Evolutionary conservation across 1,140 invertebrate species (phyloP).

Genomic region (Nasonia longicornis): DNA sequence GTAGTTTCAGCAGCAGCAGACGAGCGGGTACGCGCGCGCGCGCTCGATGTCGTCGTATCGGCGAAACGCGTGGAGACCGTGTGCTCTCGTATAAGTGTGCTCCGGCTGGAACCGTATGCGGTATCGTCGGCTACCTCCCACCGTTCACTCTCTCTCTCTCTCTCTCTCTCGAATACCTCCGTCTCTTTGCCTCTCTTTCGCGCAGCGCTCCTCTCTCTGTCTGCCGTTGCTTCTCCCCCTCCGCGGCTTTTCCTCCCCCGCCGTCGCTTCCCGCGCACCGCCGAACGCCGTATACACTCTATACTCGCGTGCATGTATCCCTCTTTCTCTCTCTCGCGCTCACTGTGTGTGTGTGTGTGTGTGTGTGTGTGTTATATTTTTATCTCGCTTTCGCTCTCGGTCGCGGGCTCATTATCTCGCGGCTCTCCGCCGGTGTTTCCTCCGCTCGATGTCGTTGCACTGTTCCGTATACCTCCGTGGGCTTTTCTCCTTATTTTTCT

Average conservation of each 20-base stretch:
- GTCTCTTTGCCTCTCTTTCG: neutral
- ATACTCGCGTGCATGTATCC: neutral
- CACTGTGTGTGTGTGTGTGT: no score
- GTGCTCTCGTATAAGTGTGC: conserved; percentile 30
- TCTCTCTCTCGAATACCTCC: neutral
- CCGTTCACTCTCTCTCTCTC: conserved; percentile 4
- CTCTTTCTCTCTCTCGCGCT: neutral
- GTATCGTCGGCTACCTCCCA: conserved; percentile 17
- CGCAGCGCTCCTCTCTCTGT: neutral
- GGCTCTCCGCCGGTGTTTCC: neutral
- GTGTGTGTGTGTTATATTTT: neutral
- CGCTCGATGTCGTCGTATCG: neutral
- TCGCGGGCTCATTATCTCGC: neutral
- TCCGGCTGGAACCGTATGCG: conserved; percentile 39
- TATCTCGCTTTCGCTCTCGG: conserved; percentile 10
- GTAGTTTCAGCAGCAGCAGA: no score
- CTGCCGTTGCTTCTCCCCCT: neutral
- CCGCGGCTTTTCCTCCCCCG: neutral
- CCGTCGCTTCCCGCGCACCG: neutral
- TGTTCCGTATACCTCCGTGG: no score
- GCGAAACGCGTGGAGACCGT: conserved; percentile 4
- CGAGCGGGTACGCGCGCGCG: neutral
- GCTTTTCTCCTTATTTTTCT: neutral
- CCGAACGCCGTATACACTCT: neutral
- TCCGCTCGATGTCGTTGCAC: neutral